Conservation (phyloP, 2,888 invertebrate genomes). For the Cataglyphis altisquamis region DNA sequence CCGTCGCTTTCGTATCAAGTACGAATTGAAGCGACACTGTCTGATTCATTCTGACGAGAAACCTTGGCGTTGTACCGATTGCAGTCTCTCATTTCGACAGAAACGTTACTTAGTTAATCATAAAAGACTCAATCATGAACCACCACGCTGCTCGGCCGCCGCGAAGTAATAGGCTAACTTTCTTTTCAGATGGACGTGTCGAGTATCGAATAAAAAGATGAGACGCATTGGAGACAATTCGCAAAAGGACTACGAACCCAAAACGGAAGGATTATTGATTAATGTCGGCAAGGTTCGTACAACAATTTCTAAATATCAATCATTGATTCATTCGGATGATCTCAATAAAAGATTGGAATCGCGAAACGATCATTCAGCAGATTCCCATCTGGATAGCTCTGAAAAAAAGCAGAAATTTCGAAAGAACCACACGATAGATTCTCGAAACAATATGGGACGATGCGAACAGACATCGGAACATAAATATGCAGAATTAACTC, state of each 20-base stretch:
- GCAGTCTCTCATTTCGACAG: constrained; percentile 86
- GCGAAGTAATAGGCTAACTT: constrained; percentile 66
- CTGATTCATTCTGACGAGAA: constrained; percentile 87
- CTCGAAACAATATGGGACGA: neutral
- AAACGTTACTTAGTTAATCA: constrained; percentile 88
- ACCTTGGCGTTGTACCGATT: constrained; percentile 86
- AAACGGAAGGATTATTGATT: neutral
- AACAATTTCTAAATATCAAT: neutral
- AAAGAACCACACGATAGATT: neutral
- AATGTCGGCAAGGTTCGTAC: constrained; percentile 1
- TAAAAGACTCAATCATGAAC: constrained; percentile 85
- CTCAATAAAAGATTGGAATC: neutral
- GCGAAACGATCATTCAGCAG: neutral
- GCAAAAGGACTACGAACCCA: neutral
- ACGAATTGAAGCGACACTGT: constrained; percentile 88
- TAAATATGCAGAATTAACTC: constrained; percentile 23
- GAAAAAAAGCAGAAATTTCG: neutral
- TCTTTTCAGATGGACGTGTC: constrained; percentile 77
- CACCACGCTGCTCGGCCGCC: constrained; percentile 40
- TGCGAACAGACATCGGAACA: constrained; percentile 31
- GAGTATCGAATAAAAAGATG: constrained; percentile 5
- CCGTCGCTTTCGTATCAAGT: constrained; percentile 88
- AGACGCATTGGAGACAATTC: neutral
- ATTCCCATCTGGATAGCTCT: neutral
- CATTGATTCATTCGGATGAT: neutral